Base-by-base conservation (phyloP, 2,113 vertebrate genomes). In the Callipepla californica region DNA sequence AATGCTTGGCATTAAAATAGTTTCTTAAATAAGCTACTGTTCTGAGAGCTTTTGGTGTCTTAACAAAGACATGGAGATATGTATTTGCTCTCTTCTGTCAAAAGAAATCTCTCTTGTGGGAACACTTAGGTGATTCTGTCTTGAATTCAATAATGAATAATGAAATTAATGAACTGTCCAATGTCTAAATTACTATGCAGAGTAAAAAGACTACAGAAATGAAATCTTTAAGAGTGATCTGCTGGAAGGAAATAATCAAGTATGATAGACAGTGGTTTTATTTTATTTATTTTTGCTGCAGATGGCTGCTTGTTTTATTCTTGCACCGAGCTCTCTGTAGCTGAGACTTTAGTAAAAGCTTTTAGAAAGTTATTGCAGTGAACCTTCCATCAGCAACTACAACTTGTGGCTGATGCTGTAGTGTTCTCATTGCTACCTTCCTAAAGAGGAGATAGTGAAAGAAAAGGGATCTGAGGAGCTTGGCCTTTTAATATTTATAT, bases 1-100 rank as follows among this genome's bases (percentile, higher is more conserved):
- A 93, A 76, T 6, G 10, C 61, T 70, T 80, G 87, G 42, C 50
- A 61, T 89, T 68, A 80, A 50, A 82, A 44, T 80, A 93, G 66
- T 82, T 93, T 44, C 70, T 85, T 90, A 89, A 91, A 72, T 88
- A 94, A 84, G 90, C 53, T 87, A 48, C 78, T 91, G n/a, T 89
- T 91, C 19, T 55, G 61, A 92, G 45, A 5, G 1, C 51, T 95
- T 92, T 67, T 17, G 47, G 38, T 86, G 10, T 63, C 77, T 83
- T 94, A 65, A 69, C 65, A 47, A 85, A 93, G 57, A 61, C 32
- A 75, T 90, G 62, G 42, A 75, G 55, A 47, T n/a, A 45, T 7
- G 32, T 68, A 62, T 86, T 94, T 88, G 44, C 13, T 73, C 28
- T 88, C 51, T 5, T 4, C 30, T 86, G 66, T 61, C 34, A 70